Base-by-base conservation (phyloP, 23 tunicate genomes). In the Corella eumyota region DNA sequence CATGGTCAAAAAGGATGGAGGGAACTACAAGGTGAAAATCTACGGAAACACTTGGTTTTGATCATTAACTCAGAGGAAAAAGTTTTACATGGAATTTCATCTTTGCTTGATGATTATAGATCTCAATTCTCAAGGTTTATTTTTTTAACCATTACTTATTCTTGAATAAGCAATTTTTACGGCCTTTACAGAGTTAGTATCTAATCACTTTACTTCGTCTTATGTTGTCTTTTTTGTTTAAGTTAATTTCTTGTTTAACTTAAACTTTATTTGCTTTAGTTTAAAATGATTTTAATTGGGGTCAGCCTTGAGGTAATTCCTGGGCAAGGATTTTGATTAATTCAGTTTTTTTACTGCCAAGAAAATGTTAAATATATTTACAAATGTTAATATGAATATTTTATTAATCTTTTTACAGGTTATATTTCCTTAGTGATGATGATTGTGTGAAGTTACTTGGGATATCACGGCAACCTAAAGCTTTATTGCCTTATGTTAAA, bases 1-100 rank as follows among this genome's bases (percentile, higher is more conserved):
- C 88, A 78, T 57, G 96, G 96, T 21, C 88, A 73, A 58, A 48
- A 62, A 56, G 96, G 96, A 20, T 88, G 87, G 87, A 58, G 96
- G 17, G 88, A 88, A 48, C 30, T 88, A 48, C 96, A 88, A 36
- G 96, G 96, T 2, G 96, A 88, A 62, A 32, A 32, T 33, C 66
- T 88, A 2, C 65, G 96, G 19, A 79, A 73, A 60, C 96, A 88
- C 64, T 53, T 88, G 19, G 15, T 55, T 4, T 4, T 36, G 3
- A 73, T 77, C 77, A 71, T 73, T 34, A 35, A 73, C 25, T 13
- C 51, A 7, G 80, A 78, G 68, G 96, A 88, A 27, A 62, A 78
- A 58, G 33, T 88, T 4, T 46, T 88, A 25, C 30, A 50, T 17
- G 67, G 61, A 19, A 62, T 88, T 1, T 74, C 80, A 24, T 59